phyloP scores from a whole-genome alignment of 2,113 vertebrate species.

The Megalops atlanticus region DNA sequence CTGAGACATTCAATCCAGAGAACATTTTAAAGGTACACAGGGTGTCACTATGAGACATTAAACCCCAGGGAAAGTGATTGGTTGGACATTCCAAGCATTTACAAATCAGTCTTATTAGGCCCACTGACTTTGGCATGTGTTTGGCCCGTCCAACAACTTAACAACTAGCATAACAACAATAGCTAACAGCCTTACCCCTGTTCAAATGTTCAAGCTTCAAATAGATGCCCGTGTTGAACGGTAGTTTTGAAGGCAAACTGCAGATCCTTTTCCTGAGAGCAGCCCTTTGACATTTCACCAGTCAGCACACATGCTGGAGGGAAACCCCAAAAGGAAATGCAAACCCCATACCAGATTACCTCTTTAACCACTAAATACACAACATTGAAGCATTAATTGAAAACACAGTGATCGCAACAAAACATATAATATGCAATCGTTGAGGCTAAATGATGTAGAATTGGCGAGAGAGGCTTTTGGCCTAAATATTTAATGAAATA shows the following conservation, averaged over 20 bases:
- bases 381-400: no score
- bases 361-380: not conserved
- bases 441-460: not conserved
- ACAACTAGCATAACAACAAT: no score
- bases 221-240: no score
- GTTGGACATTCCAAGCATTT: no score
- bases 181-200: no score
- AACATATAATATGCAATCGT: conserved; percentile 20
- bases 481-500: conserved; percentile 36
- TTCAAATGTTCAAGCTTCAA: no score
- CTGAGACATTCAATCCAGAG: not conserved
- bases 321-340: not conserved
- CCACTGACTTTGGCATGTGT: not conserved
- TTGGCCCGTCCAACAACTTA: no score
- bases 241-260: no score
- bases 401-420: conserved; percentile 9
- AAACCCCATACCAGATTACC: not conserved
- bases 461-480: not conserved
- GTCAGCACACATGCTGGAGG: not conserved
- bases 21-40: not conserved
- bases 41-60: not conserved
- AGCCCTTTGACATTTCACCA: not conserved
- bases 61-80: not conserved
- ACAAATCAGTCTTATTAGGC: not conserved
- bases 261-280: not conserved